A percentile compares a stretch with the other conserved stretches of the same genome.
Evolutionary conservation across 2,113 vertebrate species (phyloP).

Genomic region (Mystacornis crossleyi): DNA sequence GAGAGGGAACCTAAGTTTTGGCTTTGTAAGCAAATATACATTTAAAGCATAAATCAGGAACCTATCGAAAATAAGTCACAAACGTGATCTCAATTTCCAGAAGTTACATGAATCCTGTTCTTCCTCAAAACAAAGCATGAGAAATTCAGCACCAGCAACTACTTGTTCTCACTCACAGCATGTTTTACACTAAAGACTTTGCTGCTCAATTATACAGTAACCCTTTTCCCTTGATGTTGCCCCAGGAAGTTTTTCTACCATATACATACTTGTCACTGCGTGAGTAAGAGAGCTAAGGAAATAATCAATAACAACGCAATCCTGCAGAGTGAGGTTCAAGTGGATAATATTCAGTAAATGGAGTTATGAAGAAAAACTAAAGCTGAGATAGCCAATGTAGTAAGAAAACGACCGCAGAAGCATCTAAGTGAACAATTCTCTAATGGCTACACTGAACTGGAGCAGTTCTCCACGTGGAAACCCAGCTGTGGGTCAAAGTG

Average conservation of each 20-base stretch:
- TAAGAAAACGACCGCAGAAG: not conserved
- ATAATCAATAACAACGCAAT: not conserved
- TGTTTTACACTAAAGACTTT: not conserved
- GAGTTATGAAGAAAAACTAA: not conserved
- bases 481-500: not conserved
- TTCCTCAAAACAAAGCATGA: not conserved
- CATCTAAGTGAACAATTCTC: not conserved
- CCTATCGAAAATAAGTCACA: not conserved
- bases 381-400: accelerated
- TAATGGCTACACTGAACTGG: not conserved
- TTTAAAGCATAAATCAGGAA: not conserved
- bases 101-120: not conserved
- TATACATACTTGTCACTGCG: not conserved
- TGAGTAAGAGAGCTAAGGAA: not conserved
- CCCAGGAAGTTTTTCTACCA: not conserved
- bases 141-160: not conserved
- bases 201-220: not conserved
- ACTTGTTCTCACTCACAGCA: not conserved
- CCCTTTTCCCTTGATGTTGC: not conserved
- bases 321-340: not conserved
- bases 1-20: not conserved
- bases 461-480: not conserved
- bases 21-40: not conserved
- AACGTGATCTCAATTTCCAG: not conserved
- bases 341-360: not conserved